Base-by-base conservation (phyloP, 2,888 invertebrate genomes). In the Drosophila rubida region DNA sequence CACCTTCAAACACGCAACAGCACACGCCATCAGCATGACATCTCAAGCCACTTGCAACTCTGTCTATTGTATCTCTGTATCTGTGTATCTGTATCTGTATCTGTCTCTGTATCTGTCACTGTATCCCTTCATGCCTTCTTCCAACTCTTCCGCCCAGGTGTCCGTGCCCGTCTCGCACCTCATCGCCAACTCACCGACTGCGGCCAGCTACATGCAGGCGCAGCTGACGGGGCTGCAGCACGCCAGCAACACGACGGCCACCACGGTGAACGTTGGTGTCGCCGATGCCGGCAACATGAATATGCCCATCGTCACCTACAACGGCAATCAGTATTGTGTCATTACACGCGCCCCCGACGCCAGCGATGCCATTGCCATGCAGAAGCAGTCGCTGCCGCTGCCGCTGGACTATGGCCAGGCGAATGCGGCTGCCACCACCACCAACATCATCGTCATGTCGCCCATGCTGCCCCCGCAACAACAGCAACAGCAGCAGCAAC, bases 141-240 rank as follows among this genome's bases (percentile, higher is more conserved):
- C 27, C 22, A n/a, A 57, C 59, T 77, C 58, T 66, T 77, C 51
- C 73, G 64, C 55, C 45, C 77, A 90, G 90, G 90, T 90, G 82
- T 86, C 82, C 75, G 90, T 90, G 78, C 87, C 82, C 68, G 87
- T 83, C 39, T 87, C 90, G 73, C 88, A 90, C 81, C 89, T 90
- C 77, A 90, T 90, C 79, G 90, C 90, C 67, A 90, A 90, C 70
- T 90, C 90, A 39, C 90, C 90, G 23, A 90, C 90, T 54, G 90
- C 90, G 54, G 90, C 90, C 60, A 83, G 83, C 62, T 90, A 90
- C 55, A 89, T 90, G 72, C 90, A 90, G 72, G 89, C 90, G 0
- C 90, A 90, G 50, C 67, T 90, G 27, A 90, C 69, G 57, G 89
- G 77, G 37, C 66, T 69, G 59, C 80, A 37, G 14, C 35, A 77